Evolutionary conservation across 2,113 vertebrate species (phyloP).

Genomic region (Tachysurus fulvidraco): DNA sequence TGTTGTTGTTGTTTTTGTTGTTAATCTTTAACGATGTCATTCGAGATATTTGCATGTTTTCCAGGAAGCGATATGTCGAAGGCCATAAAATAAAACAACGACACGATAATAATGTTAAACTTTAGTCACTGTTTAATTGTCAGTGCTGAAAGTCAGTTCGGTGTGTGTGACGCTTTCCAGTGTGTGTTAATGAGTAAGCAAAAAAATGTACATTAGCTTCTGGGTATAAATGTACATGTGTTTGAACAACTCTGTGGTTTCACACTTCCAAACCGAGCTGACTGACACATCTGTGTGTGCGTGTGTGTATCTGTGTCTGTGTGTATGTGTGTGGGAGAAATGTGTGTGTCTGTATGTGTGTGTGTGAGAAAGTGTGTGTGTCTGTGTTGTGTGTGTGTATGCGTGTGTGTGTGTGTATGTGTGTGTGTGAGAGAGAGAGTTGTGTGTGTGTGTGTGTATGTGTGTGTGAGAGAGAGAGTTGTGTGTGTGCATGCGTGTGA

Average conservation of each 20-base stretch:
- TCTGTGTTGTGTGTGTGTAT: neutral
- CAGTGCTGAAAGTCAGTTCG: neutral
- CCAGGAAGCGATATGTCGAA: neutral
- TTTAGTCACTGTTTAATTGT: no score
- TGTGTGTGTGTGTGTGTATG: neutral
- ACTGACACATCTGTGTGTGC: neutral
- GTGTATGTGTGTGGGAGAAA: no score
- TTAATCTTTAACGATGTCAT: neutral
- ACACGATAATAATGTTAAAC: neutral
- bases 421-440: no score
- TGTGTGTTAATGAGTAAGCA: neutral
- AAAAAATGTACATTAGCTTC: neutral
- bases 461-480: neutral
- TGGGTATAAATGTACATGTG: neutral
- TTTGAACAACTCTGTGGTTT: neutral
- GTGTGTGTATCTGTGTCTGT: neutral
- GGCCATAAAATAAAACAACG: neutral
- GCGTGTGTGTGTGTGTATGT: neutral
- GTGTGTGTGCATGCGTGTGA: no score
- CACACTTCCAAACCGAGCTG: neutral
- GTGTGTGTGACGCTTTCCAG: neutral
- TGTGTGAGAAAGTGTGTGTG: neutral
- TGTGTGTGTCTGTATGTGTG: no score
- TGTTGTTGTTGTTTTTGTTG: neutral
- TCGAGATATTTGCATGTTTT: neutral